phyloP scores from a whole-genome alignment of 2,888 invertebrate genomes.

The Stomorhina lunata region DNA sequence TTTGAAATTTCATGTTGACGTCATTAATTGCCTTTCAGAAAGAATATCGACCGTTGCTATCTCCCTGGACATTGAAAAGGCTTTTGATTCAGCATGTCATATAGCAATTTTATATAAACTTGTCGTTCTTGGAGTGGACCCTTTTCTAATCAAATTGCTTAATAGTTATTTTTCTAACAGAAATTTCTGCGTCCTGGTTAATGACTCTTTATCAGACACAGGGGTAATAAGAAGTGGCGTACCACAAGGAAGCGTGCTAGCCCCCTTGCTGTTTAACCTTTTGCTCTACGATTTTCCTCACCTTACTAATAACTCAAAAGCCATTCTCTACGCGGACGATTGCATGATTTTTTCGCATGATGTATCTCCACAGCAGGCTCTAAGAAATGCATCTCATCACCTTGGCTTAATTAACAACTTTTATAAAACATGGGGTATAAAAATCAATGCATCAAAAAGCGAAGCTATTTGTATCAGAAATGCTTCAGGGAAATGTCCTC shows the following conservation, averaged over 20 bases:
- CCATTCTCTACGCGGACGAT: neutral
- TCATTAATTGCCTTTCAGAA: neutral
- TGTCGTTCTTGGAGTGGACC: neutral
- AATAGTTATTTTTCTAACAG: neutral
- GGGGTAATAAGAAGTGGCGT: neutral
- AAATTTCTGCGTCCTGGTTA: neutral
- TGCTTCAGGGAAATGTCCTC: no score
- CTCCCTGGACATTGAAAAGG: no score
- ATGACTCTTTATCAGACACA: neutral
- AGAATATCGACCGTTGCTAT: neutral
- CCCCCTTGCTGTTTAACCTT: neutral
- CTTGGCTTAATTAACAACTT: no score
- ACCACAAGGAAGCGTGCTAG: neutral
- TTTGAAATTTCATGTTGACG: constrained; percentile 1
- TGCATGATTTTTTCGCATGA: neutral
- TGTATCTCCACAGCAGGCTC: neutral
- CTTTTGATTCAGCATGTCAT: neutral
- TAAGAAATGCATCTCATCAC: neutral
- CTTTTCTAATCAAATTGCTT: neutral
- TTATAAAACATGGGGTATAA: no score
- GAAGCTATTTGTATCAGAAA: no score
- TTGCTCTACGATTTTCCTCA: neutral
- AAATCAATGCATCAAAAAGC: no score
- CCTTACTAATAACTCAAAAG: neutral
- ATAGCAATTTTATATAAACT: constrained; percentile 16